Base-by-base conservation (phyloP, 2,113 vertebrate species). In the Pleuronectes platessa region DNA sequence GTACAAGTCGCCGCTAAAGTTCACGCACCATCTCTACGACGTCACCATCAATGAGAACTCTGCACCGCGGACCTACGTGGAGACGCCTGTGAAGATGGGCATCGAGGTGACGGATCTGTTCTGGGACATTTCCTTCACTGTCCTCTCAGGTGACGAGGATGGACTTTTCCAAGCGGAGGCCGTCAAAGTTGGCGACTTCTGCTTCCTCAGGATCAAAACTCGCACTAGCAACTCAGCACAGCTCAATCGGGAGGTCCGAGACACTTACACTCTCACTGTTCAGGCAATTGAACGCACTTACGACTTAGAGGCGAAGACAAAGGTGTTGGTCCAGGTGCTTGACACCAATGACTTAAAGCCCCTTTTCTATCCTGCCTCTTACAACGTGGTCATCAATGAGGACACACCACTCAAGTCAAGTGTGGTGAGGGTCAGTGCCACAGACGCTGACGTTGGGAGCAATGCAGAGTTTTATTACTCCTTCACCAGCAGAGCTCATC, bases 321-420 rank as follows among this genome's bases (percentile, higher is more conserved):
- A 95, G 21, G 96, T 99, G 35, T 89, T 94, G 58, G 91, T 99
- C 23, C 95, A 91, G 35, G 96, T 99, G 80, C 93, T 98, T 56
- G 98, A 99, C 89, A 96, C 92, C 75, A 98, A 99, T 40, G 98
- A 99, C 90, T 90, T 99, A 73, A 98, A 96, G 74, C 97, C 97
- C 7, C 97, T 99, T 21, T 99, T 99, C 89, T 98, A 97, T 72
- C 97, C 97, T 0, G 96, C 97, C 0, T 98, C 96, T 0, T 99
- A 99, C 90, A 95, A 93, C 77, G 94, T 96, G 47, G 93, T 90
- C 49, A 92, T 99, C 76, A 92, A 67, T 47, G 97, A 98, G 79
- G 96, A 98, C 72, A 83, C 88, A 4, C 94, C 95, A 14, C 86
- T 96, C 10, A 95, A 94, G 84, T 94, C 94, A 0, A 94, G 95